Evolutionary conservation across 2,888 invertebrate species (phyloP), one percentile per base, ranked within the genome.

Genomic region (Crepidodera aurea): DNA sequence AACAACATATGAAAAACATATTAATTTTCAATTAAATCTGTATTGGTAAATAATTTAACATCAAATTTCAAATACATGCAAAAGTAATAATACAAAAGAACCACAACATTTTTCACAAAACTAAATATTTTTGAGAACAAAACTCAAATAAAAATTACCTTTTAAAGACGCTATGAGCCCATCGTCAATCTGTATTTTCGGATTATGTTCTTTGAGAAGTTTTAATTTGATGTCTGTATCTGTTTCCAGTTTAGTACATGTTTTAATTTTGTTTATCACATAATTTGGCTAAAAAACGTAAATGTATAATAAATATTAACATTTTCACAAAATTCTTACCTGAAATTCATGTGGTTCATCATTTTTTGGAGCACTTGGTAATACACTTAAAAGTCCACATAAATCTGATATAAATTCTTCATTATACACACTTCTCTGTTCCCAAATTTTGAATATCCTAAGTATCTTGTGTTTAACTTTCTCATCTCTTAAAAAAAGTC

Each of bases 371-470:
- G 88, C 88, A 54, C 87, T 86, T 50, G 91, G 90, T 48, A 90
- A 89, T 15, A 91, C 91, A 72, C 90, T 92, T 27, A 97, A 85
- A 57, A 96, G 82, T 2, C 93, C 93, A 39, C 90, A 89, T 19
- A 97, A 83, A 82, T 96, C 96, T 10, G 92, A 87, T 19, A 97
- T 86, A 77, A 94, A 96, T 75, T 93, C 93, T 73, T 93, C 91
- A 79, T 92, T 93, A 78, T 96, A 98, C 13, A 97, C 91, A 44
- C 88, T 90, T 69, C 97, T 86, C 77, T 98, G 94, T 78, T 94
- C 93, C 98, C 98, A 98, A 71, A 98, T 97, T 78, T 93, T 93
- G 77, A 98, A 94, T 73, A 98, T 95, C 62, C 97, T 84, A 55
- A 92, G 83, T 55, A 97, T 91, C 78, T 93, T 92, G 64, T 90